These are phyloP conservation scores for Muscicapa striata DNA, from an alignment of 2,797 vertebrate genomes.

Conservation along the genomic window DNA sequence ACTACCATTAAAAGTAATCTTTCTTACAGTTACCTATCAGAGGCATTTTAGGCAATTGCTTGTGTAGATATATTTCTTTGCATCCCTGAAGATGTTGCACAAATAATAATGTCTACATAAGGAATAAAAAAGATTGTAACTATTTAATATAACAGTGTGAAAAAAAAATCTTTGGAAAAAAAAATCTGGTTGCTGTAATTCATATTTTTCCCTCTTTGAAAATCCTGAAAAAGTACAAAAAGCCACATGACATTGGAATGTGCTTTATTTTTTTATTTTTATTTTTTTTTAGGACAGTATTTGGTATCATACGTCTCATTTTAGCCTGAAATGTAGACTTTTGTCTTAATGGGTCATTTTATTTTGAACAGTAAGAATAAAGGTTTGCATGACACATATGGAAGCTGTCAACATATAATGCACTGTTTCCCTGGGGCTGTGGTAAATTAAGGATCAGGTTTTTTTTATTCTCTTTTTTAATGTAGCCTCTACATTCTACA, in stretches of 20 bases:
- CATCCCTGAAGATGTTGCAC: neutral
- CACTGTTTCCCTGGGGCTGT: slow-evolving; percentile 42
- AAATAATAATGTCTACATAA: neutral
- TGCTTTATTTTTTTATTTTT: slow-evolving; percentile 40
- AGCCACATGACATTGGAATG: slow-evolving; percentile 40
- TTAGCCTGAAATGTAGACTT: slow-evolving; percentile 57
- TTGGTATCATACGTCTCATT: slow-evolving; percentile 55
- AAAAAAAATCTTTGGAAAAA: slow-evolving; percentile 26
- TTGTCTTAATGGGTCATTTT: slow-evolving; percentile 56
- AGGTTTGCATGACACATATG: slow-evolving; percentile 69
- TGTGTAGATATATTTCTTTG: neutral
- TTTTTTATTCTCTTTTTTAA: slow-evolving; percentile 38
- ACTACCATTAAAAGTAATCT: neutral
- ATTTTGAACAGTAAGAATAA: slow-evolving; percentile 62
- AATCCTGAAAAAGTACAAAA: slow-evolving; percentile 42
- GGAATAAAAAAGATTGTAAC: neutral
- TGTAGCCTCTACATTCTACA: slow-evolving; percentile 20
- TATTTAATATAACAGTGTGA: slow-evolving; percentile 1
- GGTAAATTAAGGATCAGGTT: slow-evolving; percentile 48
- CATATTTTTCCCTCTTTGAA: neutral
- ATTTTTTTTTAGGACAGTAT: slow-evolving; percentile 54
- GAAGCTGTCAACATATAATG: slow-evolving; percentile 70
- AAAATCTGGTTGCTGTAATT: slow-evolving; percentile 23
- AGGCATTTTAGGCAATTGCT: neutral
- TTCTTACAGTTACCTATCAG: neutral